Base-by-base conservation (phyloP, 30 jellyfish, hydroid and myxozoan species). In the Mastigias papua region DNA sequence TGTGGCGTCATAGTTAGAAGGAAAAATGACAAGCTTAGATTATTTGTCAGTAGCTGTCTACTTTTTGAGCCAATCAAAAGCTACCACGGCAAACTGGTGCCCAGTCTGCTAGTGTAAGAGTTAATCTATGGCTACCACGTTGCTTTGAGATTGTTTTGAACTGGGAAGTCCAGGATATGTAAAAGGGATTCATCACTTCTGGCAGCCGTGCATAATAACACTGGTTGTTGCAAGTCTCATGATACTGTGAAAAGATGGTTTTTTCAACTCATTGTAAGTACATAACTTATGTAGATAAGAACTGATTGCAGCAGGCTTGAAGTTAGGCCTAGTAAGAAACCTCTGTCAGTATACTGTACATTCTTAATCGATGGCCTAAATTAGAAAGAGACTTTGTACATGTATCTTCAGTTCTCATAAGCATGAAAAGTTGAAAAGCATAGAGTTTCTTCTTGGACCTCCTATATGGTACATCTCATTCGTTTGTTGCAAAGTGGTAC, bases 11-110 rank as follows among this genome's bases (percentile, higher is more conserved):
- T 46, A 46, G 60, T 46, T 46, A 46, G 8, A 46, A 6, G 60
- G 60, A 46, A 8, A 46, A 46, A 46, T 46, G 60, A 46, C 60
- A 46, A 46, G 8, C 16, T 46, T 8, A 46, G 13, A n/a, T n/a
- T n/a, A n/a, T n/a, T 19, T 19, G 23, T 6, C 67, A 50, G 2
- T 17, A 49, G 54, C 17, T 42, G 0, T 27, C 23, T 13, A 73
- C 70, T 15, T 25, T 13, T 48, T 51, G 22, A 17, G 58, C 87
- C 87, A 58, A 76, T 73, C 84, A 73, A 13, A 73, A 73, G 32
- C 26, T 7, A 73, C 84, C 84, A 73, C 77, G 77, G 77, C 19
- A 73, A 46, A 23, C 60, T 73, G 20, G 26, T 73, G 21, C 84
- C 84, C 69, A 73, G 84, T 6, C 25, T 31, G 37, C 84, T 73